These are phyloP conservation scores for Phymanthus crucifer DNA, from an alignment of 92 coral and sea anemone genomes.

Conservation along the genomic window DNA sequence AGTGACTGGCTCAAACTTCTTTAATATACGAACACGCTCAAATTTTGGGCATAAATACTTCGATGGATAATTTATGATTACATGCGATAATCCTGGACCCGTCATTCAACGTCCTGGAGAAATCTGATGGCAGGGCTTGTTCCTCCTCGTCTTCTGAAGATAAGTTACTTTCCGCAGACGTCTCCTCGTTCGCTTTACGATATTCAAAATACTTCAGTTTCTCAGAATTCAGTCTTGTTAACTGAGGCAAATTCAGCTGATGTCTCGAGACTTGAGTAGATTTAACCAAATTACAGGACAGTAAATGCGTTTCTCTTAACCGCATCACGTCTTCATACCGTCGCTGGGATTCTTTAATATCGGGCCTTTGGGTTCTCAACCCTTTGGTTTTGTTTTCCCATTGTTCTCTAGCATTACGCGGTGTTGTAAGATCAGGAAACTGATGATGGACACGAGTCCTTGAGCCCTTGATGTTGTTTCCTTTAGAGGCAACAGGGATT, in stretches of 20 bases:
- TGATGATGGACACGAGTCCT: neutral
- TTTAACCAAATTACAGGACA: slow-evolving; percentile 21
- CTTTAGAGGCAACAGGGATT: neutral
- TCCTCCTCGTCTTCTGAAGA: slow-evolving; percentile 1
- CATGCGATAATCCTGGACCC: slow-evolving; percentile 36
- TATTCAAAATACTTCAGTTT: slow-evolving; percentile 25
- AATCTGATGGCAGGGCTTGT: neutral
- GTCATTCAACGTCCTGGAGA: slow-evolving; percentile 28
- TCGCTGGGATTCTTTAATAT: slow-evolving; percentile 10
- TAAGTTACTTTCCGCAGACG: neutral
- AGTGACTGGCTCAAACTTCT: neutral
- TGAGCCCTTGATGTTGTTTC: neutral
- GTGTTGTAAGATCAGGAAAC: slow-evolving; percentile 1
- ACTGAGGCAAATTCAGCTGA: slow-evolving; percentile 10
- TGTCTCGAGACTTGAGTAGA: neutral
- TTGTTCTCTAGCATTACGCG: slow-evolving; percentile 22
- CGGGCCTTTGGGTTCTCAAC: slow-evolving; percentile 2
- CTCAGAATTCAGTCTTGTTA: neutral
- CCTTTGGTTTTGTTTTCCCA: slow-evolving; percentile 21
- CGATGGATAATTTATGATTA: slow-evolving; percentile 30
- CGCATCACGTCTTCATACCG: slow-evolving; percentile 29
- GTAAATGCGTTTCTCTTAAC: slow-evolving; percentile 19
- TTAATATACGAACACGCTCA: neutral
- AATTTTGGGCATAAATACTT: slow-evolving; percentile 48
- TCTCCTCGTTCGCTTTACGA: slow-evolving; percentile 4